Base-by-base conservation (phyloP, 2,888 invertebrate genomes). In the Aphrophora alni region DNA sequence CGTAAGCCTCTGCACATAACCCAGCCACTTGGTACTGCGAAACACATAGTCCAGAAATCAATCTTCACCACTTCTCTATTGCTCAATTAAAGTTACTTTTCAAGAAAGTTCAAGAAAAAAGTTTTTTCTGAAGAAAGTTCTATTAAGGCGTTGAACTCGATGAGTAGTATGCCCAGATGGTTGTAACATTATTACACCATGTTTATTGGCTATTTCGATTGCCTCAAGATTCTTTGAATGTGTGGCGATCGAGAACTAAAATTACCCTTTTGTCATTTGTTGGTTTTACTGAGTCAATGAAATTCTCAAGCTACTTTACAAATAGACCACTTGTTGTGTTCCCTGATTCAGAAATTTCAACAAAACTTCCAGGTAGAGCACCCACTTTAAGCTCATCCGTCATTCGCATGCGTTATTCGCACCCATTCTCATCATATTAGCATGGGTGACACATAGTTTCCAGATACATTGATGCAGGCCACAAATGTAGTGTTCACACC, bases 191-290 rank as follows among this genome's bases (percentile, higher is more conserved):
- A 85, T 79, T 8, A 86, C 82, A 71, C 84, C 85, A 83, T 85
- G 79, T 75, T 78, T 82, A 75, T 83, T 73, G 26, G 84, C 83
- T 79, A 84, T 75, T 44, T 76, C 27, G 3, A 85, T n/a, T 28
- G 85, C 84, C 24, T 84, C 84, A 24, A 85, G 75, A 82, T 85
- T 86, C 78, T 83, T 85, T 10, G 83, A 82, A 72, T 86, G 85
- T 12, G 85, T 85, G 59, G 12, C 44, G 59, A 26, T 51, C 76
- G 4, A 76, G 24, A 25, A 51, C n/a, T 25, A 51, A 27, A 73
- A 75, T 26, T n/a, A 75, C 44, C 17, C 38, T 75, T 38, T 21
- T 75, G 14, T 77, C 77, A 28, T 12, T 77, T 4, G 14, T 68
- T 21, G 68, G 69, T 26, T 77, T 77, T 33, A 69, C 77, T 3